These are phyloP conservation scores for Gymnothorax reevesii DNA, from an alignment of 2,797 vertebrate species.

Conservation along the genomic window DNA sequence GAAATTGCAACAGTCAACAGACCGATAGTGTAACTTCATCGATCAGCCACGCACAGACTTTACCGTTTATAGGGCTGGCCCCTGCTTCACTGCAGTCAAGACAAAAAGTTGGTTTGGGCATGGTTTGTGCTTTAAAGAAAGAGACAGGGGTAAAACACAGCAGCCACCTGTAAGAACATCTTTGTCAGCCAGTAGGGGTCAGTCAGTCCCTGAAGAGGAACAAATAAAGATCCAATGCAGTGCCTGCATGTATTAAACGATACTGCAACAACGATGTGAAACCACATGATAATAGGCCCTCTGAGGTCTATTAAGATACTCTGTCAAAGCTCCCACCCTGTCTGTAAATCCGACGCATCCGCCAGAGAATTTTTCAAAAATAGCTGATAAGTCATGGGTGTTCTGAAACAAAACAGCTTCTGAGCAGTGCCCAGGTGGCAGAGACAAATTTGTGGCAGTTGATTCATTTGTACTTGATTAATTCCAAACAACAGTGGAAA, in stretches of 20 bases:
- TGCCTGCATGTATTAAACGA: background rate
- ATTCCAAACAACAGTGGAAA: conserved; percentile 4
- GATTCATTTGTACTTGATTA: conserved; percentile 5
- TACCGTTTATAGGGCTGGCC: too few species aligned
- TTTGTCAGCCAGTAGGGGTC: background rate
- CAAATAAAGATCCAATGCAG: background rate
- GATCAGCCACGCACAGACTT: too few species aligned
- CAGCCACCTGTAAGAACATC: background rate
- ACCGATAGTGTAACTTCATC: too few species aligned
- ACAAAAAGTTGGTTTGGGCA: background rate
- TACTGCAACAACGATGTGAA: background rate
- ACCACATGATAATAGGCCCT: background rate
- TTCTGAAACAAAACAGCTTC: background rate
- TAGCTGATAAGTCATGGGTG: background rate
- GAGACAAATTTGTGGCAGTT: background rate
- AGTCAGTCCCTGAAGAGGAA: background rate
- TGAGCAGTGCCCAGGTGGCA: background rate
- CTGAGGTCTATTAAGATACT: background rate
- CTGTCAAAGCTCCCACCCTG: background rate
- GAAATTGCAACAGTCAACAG: too few species aligned
- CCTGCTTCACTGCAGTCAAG: too few species aligned
- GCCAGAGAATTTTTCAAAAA: background rate
- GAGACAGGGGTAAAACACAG: background rate
- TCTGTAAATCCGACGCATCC: background rate
- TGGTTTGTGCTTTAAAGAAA: background rate